A percentile compares a stretch with the other conserved stretches of the same genome.
phyloP scores from a whole-genome alignment of 30 jellyfish, hydroid and myxozoan genomes.

The Turritopsis rubra region DNA sequence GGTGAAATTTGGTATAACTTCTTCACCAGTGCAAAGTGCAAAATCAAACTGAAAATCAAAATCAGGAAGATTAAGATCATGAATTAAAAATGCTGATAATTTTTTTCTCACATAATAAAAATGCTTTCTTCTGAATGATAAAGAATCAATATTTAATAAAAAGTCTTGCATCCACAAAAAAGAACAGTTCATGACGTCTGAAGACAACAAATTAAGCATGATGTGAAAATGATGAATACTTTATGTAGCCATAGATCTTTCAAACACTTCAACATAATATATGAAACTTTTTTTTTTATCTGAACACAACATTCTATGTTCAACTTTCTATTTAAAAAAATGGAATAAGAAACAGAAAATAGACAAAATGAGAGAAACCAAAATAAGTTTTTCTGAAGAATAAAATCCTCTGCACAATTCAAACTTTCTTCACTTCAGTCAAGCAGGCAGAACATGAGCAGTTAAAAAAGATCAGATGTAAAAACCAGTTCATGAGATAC shows the following conservation, averaged over 20 bases:
- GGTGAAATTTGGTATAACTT: background rate
- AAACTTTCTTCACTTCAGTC: background rate
- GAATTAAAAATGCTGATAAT: background rate
- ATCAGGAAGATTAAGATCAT: too few relatives aligned
- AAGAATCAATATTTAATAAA: background rate
- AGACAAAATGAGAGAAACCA: background rate
- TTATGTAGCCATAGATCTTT: background rate
- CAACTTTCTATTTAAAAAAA: background rate
- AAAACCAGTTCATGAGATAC: background rate
- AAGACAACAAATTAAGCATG: background rate
- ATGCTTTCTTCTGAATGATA: background rate
- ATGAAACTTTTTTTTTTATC: background rate
- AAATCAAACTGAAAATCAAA: too few relatives aligned
- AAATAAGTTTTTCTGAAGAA: background rate
- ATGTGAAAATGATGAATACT: background rate
- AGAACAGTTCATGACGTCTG: background rate
- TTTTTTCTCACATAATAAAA: background rate
- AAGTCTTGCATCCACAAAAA: background rate
- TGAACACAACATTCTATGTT: background rate
- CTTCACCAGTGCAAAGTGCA: background rate
- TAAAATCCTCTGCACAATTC: too few relatives aligned
- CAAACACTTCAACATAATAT: background rate
- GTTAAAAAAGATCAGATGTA: background rate
- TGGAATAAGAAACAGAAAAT: background rate
- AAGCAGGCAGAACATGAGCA: background rate